Base-by-base conservation (phyloP, 2,888 invertebrate genomes). In the Troides aeacus region DNA sequence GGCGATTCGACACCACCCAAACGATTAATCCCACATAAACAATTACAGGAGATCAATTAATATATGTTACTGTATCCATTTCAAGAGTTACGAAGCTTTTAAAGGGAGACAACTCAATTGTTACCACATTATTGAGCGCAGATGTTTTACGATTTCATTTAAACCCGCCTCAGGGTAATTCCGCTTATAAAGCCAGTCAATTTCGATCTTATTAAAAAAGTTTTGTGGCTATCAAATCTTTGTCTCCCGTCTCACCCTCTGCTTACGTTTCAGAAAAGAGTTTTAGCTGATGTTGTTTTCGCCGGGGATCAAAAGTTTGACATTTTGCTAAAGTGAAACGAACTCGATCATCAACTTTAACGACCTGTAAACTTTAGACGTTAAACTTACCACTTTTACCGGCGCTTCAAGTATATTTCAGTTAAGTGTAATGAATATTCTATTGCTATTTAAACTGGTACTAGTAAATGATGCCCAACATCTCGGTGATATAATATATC, bases 11-110 rank as follows among this genome's bases (percentile, higher is more conserved):
- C 80, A 75, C 72, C 64, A 70, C 71, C 72, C 74, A 77, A 80
- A 84, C 85, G 84, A 86, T 89, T 87, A 87, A 87, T 86, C 79
- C 84, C 83, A 81, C 82, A 87, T 86, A 87, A 87, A 88, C 85
- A 87, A 87, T 86, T 87, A 71, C 70, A 70, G 71, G 77, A 79
- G 79, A 82, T 78, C 83, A 81, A 85, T 88, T 87, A 84, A 86
- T 86, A 84, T 81, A 78, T 81, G 78, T 88, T 87, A 85, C 84
- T 80, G 79, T 77, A 81, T 79, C 79, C 77, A 76, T 76, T 77
- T 74, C 73, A 73, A 73, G 78, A 74, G 76, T 80, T 64, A 64
- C 42, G 46, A 63, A 53, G 42, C 60, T 60, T 66, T 56, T 62
- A 70, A 70, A 46, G 39, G 70, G 24, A 62, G 77, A 78, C 78